phyloP scores from a whole-genome alignment of 2,888 invertebrate genomes.

The Synanthedon andrenaeformis region DNA sequence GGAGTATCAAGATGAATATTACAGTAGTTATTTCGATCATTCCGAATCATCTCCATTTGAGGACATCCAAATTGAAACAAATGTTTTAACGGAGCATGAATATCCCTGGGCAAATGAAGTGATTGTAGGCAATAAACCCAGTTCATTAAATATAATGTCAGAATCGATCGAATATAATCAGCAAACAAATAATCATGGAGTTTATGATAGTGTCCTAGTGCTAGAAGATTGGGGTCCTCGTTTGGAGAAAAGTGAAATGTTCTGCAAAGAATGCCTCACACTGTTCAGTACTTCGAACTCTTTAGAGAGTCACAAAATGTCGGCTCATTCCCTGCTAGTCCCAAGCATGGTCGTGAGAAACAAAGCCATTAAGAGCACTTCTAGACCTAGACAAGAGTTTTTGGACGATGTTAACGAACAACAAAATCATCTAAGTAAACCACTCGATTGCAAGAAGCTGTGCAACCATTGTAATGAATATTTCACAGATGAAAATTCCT shows the following conservation, averaged over 20 bases:
- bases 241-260: background rate
- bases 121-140: background rate
- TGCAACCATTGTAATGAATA: background rate
- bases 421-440: background rate
- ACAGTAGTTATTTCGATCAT: background rate
- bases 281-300: background rate
- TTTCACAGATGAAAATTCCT: background rate
- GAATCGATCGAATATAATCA: background rate
- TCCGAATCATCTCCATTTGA: background rate
- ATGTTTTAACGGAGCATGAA: background rate
- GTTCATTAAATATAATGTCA: background rate
- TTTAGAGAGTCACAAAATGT: background rate
- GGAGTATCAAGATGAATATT: background rate
- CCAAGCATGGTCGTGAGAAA: background rate
- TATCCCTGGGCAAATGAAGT: background rate
- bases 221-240: background rate
- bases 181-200: background rate
- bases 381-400: background rate
- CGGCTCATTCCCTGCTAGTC: background rate
- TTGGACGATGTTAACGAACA: background rate
- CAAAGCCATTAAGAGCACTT: background rate
- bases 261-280: background rate
- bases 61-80: background rate
- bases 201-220: background rate
- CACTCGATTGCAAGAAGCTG: background rate